Evolutionary conservation across 1,140 invertebrate genomes (phyloP).

Genomic region (Hylaeus volcanicus): DNA sequence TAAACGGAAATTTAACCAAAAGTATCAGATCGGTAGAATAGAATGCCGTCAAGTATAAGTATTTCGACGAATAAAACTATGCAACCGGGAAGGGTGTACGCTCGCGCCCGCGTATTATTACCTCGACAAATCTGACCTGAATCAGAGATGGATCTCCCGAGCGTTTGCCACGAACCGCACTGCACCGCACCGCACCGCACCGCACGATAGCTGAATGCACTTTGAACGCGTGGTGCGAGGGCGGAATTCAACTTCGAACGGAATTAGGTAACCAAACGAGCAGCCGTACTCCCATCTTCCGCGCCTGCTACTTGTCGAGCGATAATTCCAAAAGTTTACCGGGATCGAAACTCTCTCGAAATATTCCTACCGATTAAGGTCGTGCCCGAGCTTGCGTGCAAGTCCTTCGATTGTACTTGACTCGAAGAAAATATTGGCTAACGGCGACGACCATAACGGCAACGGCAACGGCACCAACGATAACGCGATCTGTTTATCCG

Average conservation of each 20-base stretch:
- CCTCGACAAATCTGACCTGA: constrained; percentile 51
- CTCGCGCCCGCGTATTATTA: constrained; percentile 35
- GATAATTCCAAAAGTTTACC: constrained; percentile 32
- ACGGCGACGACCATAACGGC: background rate
- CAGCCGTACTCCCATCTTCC: constrained; percentile 4
- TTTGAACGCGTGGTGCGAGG: constrained; percentile 37
- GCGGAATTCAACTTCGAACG: constrained; percentile 50
- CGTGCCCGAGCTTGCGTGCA: background rate
- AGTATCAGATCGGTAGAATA: too few species aligned
- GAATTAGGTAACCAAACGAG: constrained; percentile 55
- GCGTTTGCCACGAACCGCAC: constrained; percentile 36
- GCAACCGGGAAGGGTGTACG: background rate
- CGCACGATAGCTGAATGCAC: constrained; percentile 29
- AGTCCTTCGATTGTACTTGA: background rate
- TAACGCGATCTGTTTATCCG: background rate
- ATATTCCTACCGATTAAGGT: constrained; percentile 19
- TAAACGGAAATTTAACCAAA: too few species aligned
- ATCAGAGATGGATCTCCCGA: constrained; percentile 49
- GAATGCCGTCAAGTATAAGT: constrained; percentile 18
- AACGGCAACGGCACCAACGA: too few species aligned
- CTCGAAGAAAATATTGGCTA: background rate
- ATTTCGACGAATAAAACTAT: constrained; percentile 22
- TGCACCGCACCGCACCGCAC: background rate
- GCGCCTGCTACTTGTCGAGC: background rate
- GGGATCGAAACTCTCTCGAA: constrained; percentile 18